Conservation (phyloP, 2,797 vertebrate species). For the Urosaurus nigricauda region DNA sequence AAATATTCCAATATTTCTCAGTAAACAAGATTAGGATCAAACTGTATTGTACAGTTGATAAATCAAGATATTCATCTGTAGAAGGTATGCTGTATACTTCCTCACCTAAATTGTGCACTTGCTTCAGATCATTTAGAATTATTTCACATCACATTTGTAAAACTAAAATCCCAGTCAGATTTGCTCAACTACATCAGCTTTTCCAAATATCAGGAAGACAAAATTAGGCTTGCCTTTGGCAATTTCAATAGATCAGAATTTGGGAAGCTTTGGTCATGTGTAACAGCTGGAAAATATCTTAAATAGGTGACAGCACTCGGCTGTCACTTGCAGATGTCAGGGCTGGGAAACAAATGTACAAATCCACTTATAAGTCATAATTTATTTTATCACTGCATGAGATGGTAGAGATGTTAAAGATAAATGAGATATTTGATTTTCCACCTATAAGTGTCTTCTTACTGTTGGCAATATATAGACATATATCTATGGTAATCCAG, state of each 20-base stretch:
- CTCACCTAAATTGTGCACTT: neutral
- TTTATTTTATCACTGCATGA: constrained; percentile 16
- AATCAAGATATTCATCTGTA: too few relatives aligned
- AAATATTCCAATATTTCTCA: too few relatives aligned
- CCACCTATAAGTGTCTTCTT: constrained; percentile 24
- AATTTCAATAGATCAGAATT: neutral
- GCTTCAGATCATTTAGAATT: neutral
- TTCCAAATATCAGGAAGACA: neutral
- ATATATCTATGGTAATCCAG: neutral
- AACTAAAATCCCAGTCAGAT: neutral
- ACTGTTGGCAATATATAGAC: constrained; percentile 9
- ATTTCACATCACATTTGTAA: neutral
- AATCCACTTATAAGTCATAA: constrained; percentile 28
- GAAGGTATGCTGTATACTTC: neutral
- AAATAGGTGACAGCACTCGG: neutral
- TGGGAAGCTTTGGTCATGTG: neutral
- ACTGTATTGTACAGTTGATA: too few relatives aligned
- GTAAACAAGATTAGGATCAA: too few relatives aligned
- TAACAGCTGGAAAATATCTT: constrained; percentile 41
- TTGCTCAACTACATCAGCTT: neutral
- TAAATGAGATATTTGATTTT: constrained; percentile 26
- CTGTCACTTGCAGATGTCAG: constrained; percentile 38
- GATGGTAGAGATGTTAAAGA: constrained; percentile 13
- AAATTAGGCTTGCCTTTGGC: neutral
- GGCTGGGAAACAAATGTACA: constrained; percentile 31